phyloP scores from a whole-genome alignment of 2,797 vertebrate species.

The Enteromius treurensis region DNA sequence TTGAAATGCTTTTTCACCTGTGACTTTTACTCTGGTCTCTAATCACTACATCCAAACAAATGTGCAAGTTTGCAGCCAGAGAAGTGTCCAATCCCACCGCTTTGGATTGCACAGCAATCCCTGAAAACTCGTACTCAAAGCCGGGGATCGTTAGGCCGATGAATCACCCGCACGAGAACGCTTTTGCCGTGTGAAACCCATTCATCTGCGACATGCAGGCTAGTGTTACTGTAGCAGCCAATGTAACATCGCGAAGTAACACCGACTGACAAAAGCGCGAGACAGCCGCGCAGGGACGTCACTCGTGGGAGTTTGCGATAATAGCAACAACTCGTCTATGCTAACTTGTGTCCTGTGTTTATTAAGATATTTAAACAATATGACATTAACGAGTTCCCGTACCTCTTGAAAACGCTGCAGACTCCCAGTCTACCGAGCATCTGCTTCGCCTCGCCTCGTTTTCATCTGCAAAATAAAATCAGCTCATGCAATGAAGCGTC shows the following conservation, averaged over 20 bases:
- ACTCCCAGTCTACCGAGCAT: constrained; percentile 54
- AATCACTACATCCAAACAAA: constrained; percentile 65
- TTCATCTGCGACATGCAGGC: background rate
- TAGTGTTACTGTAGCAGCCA: background rate
- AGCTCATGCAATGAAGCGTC: constrained; percentile 13
- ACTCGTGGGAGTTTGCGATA: background rate
- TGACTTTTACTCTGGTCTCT: background rate
- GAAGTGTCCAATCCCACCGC: constrained; percentile 18
- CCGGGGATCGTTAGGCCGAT: constrained; percentile 64
- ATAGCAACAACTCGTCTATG: background rate
- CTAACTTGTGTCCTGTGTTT: background rate
- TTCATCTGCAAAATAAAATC: constrained; percentile 72
- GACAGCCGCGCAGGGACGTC: background rate
- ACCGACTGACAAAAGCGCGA: background rate
- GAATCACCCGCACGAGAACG: constrained; percentile 53
- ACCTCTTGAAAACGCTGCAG: constrained; percentile 68
- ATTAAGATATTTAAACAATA: constrained; percentile 34
- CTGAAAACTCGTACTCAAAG: constrained; percentile 65
- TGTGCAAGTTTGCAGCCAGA: background rate
- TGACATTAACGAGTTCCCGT: constrained; percentile 39
- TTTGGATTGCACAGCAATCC: constrained; percentile 58
- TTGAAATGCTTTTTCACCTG: background rate
- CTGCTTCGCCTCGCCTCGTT: constrained; percentile 60
- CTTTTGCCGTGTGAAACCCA: background rate
- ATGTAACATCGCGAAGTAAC: background rate